Percentiles rank a stretch among this genome's conserved stretches.
Conservation (phyloP, 2,888 invertebrate genomes). For the Scrobipalpa atriplicella region DNA sequence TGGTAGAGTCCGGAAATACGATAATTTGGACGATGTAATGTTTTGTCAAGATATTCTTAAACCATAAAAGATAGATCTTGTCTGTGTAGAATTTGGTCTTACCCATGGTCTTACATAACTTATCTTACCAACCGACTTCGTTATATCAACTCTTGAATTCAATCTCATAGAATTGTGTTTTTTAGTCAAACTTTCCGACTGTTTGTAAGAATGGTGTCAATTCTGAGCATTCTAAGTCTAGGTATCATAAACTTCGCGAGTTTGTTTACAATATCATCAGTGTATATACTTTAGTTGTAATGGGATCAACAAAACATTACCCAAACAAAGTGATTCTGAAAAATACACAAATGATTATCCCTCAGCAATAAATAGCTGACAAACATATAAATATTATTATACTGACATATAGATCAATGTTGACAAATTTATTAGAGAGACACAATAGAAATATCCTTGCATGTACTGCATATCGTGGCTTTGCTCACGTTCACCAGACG, state of each 20-base stretch:
- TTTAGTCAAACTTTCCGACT: background rate
- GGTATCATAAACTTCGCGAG: too few relatives aligned
- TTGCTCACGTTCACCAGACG: slow-evolving; percentile 20
- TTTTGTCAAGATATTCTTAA: too few relatives aligned
- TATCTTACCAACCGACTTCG: background rate
- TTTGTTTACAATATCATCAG: too few relatives aligned
- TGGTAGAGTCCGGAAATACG: too few relatives aligned
- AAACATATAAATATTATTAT: too few relatives aligned
- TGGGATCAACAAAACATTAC: too few relatives aligned
- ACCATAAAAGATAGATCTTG: background rate
- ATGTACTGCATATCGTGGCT: background rate
- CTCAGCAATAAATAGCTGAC: too few relatives aligned
- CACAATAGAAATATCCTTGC: background rate
- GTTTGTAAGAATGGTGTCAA: background rate
- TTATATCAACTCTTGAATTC: background rate
- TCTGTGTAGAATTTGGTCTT: slow-evolving; percentile 9
- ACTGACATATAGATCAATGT: too few relatives aligned
- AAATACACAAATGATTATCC: too few relatives aligned
- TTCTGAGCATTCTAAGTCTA: background rate
- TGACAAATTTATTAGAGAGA: background rate
- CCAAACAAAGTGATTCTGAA: too few relatives aligned
- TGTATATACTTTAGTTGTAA: too few relatives aligned
- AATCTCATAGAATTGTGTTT: slow-evolving; percentile 2
- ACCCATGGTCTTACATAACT: slow-evolving; percentile 30
- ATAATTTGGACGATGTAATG: background rate